phyloP scores from a whole-genome alignment of 2,888 invertebrate genomes.

The Trichogramma evanescens region DNA sequence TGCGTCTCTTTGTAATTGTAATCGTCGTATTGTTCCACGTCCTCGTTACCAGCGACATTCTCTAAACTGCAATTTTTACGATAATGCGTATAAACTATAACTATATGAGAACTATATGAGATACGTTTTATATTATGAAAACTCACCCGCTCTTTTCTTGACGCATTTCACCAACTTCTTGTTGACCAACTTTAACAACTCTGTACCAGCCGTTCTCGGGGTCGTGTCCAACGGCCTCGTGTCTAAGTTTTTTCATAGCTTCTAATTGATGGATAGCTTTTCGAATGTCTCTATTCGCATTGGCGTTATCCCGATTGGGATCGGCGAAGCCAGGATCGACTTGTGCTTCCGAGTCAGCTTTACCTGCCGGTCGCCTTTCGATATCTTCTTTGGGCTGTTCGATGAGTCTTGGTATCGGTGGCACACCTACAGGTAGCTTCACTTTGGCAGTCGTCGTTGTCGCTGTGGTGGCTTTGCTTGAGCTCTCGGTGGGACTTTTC shows the following conservation, averaged over 20 bases:
- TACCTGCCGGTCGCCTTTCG: slow-evolving; percentile 17
- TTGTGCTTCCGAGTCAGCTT: slow-evolving; percentile 20
- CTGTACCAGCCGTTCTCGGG: slow-evolving; percentile 12
- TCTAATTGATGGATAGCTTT: slow-evolving; percentile 11
- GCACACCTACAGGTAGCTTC: slow-evolving; percentile 40
- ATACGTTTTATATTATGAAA: not conserved
- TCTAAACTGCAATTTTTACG: slow-evolving; percentile 31
- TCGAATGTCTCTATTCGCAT: not conserved
- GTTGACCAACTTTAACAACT: slow-evolving; percentile 30
- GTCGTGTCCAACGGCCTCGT: slow-evolving; percentile 3
- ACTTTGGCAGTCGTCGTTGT: slow-evolving; percentile 25
- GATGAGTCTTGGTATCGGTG: slow-evolving; percentile 38
- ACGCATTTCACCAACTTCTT: slow-evolving; percentile 42
- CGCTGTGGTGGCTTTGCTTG: slow-evolving; percentile 1
- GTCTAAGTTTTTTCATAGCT: not conserved
- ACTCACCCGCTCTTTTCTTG: slow-evolving; percentile 29
- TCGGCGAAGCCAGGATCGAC: slow-evolving; percentile 22
- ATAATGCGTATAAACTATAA: not conserved
- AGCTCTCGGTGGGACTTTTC: slow-evolving; percentile 4
- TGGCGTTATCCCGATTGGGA: not conserved
- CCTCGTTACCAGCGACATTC: slow-evolving; percentile 32
- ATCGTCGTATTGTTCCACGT: slow-evolving; percentile 38
- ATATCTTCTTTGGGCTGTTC: slow-evolving; percentile 26
- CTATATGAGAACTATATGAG: not conserved
- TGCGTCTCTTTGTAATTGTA: slow-evolving; percentile 37